These are phyloP conservation scores for Saiga tatarica DNA, from an alignment of 2,113 vertebrate genomes.

Conservation along the genomic window DNA sequence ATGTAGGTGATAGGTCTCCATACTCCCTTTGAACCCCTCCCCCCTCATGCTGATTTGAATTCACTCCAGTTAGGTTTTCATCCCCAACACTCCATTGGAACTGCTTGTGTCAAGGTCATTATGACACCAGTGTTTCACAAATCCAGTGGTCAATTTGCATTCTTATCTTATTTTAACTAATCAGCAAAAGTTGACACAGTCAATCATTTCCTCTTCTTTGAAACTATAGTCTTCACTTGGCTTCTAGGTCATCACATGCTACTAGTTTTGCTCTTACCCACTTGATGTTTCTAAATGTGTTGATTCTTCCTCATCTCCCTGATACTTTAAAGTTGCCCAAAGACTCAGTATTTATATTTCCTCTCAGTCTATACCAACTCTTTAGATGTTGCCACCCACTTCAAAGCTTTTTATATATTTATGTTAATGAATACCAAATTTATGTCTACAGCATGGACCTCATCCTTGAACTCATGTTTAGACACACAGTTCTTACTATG, in stretches of 20 bases:
- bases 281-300: not conserved
- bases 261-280: not conserved
- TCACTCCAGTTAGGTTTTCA: not conserved
- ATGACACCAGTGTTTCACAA: not conserved
- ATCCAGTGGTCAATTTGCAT: not conserved
- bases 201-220: not conserved
- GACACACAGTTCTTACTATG: not conserved
- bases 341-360: not conserved
- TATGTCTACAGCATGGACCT: not conserved
- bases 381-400: not conserved
- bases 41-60: not conserved
- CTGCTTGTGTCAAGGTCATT: not conserved
- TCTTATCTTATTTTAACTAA: not conserved
- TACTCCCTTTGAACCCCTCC: not conserved
- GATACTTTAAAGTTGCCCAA: not conserved
- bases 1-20: not conserved
- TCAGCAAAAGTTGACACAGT: not conserved
- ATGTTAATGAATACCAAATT: not conserved
- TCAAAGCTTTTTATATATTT: not conserved
- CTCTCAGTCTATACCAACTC: not conserved
- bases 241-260: not conserved
- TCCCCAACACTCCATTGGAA: not conserved
- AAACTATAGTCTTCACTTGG: not conserved
- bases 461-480: not conserved
- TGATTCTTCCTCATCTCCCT: not conserved